Evolutionary conservation across 2,113 vertebrate species (phyloP).

Genomic region (Bos taurus): ARS-UCD2.0 NC_037332.1:65323001-65323500

Average conservation of each 20-base stretch:
- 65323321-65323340: neutral
- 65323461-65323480: neutral
- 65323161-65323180: neutral
- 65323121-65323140: neutral
- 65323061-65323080: neutral
- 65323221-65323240: neutral
- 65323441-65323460: neutral
- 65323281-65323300: neutral
- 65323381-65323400: neutral
- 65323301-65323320: fast-evolving
- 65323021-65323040: neutral
- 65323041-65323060: neutral
- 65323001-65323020: neutral
- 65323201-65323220: neutral
- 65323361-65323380: neutral
- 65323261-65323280: neutral
- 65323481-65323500: neutral
- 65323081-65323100: no score
- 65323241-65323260: neutral
- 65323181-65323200: neutral
- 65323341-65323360: neutral
- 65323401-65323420: neutral
- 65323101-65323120: neutral
- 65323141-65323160: neutral
- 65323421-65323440: neutral